Percentiles rank a stretch among this genome's conserved stretches.
phyloP scores from a whole-genome alignment of 1,140 invertebrate genomes.

The Eueides isabella region DNA sequence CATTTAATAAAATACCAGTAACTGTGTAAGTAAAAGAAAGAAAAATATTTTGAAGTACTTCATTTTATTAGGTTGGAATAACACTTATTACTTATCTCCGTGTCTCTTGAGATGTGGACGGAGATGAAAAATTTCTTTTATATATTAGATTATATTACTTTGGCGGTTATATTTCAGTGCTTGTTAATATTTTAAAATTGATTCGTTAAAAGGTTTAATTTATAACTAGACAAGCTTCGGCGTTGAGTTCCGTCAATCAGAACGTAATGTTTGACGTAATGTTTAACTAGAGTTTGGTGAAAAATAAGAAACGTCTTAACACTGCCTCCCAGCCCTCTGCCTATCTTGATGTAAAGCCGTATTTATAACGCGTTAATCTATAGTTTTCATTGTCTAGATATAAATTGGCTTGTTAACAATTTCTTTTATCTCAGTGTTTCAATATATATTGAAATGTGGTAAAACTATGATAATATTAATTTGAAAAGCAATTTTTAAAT shows the following conservation, averaged over 20 bases:
- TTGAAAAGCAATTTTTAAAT: too few relatives aligned
- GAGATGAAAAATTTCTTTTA: neutral
- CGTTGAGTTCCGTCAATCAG: neutral
- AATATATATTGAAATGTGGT: too few relatives aligned
- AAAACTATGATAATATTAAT: too few relatives aligned
- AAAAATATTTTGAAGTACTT: conserved; percentile 8
- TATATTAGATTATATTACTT: neutral
- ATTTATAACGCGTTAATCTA: too few relatives aligned
- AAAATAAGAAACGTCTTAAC: too few relatives aligned
- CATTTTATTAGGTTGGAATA: conserved; percentile 6
- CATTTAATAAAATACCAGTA: neutral
- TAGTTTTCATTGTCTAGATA: too few relatives aligned
- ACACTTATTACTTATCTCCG: conserved; percentile 1
- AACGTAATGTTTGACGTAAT: too few relatives aligned
- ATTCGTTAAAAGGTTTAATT: neutral
- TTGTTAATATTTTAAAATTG: neutral
- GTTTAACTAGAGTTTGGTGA: too few relatives aligned
- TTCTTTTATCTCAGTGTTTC: too few relatives aligned
- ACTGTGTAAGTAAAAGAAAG: neutral
- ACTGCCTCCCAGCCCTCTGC: too few relatives aligned
- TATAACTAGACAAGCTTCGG: neutral
- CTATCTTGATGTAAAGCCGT: too few relatives aligned
- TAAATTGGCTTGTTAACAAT: too few relatives aligned
- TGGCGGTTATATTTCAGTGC: neutral
- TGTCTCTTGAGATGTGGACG: neutral